Evolutionary conservation across 1,140 invertebrate genomes (phyloP).

Genomic region (Papilio aristodemus): DNA sequence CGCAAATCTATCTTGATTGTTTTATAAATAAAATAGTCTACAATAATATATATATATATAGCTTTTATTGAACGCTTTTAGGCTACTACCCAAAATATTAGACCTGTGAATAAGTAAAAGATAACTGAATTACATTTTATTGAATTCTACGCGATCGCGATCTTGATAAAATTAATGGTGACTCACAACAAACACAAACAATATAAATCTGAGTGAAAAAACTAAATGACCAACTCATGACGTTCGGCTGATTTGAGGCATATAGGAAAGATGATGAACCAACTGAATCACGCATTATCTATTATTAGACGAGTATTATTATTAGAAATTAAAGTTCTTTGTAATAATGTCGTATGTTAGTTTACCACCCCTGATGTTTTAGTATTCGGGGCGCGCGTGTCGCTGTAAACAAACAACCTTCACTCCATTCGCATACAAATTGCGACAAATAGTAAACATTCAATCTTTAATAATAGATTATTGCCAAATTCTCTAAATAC

Average conservation of each 20-base stretch:
- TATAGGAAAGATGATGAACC: no score
- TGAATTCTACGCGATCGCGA: no score
- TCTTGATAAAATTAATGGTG: no score
- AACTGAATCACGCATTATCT: no score
- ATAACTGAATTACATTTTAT: not conserved
- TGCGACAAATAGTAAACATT: constrained; percentile 43
- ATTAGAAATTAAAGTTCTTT: not conserved
- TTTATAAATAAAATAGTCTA: constrained; percentile 16
- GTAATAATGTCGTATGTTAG: constrained; percentile 19
- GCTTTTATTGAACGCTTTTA: not conserved
- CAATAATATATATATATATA: not conserved
- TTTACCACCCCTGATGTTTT: constrained; percentile 49
- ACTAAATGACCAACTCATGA: no score
- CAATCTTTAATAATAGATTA: constrained; percentile 2
- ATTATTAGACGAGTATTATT: no score
- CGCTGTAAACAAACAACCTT: constrained; percentile 67
- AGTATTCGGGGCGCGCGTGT: constrained; percentile 63
- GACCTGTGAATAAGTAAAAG: not conserved
- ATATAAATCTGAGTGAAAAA: no score
- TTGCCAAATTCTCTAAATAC: constrained; percentile 18
- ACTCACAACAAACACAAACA: no score
- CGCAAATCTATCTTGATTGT: constrained; percentile 7
- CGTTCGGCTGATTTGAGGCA: no score
- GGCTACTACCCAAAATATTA: not conserved
- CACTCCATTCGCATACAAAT: constrained; percentile 57